Conservation (phyloP, 2,113 vertebrate species). For the Monopterus albus region DNA sequence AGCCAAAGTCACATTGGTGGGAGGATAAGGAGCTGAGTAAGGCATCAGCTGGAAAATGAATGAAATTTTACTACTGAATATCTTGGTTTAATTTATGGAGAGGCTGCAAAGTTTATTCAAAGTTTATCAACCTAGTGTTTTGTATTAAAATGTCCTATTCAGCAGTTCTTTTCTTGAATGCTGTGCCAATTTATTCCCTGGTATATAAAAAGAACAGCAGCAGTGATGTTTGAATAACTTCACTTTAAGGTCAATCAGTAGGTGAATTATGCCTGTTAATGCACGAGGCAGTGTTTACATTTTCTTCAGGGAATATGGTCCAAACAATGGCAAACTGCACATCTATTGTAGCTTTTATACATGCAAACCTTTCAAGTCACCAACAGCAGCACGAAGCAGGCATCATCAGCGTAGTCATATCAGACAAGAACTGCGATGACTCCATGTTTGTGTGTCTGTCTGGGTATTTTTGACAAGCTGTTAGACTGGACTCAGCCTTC, state of each 20-base stretch:
- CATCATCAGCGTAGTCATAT: constrained; percentile 21
- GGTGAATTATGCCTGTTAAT: not conserved
- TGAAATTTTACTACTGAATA: constrained; percentile 25
- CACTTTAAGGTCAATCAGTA: constrained; percentile 22
- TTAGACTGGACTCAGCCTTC: constrained; percentile 17
- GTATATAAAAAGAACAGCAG: not conserved
- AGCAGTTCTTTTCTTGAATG: constrained; percentile 1
- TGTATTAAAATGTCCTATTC: not conserved
- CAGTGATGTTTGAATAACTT: not conserved
- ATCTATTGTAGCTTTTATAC: constrained; percentile 1
- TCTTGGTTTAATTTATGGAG: constrained; percentile 37
- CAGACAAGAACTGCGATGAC: constrained; percentile 22
- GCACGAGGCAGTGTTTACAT: constrained; percentile 7
- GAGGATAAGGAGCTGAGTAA: not conserved
- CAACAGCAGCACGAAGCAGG: constrained; percentile 42
- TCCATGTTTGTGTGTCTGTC: constrained; percentile 6
- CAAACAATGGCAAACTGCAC: constrained; percentile 5
- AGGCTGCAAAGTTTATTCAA: constrained; percentile 26
- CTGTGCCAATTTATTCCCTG: not conserved
- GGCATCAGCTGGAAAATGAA: no score
- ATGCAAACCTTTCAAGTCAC: constrained; percentile 29
- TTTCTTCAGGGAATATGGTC: constrained; percentile 14
- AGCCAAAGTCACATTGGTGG: constrained; percentile 15
- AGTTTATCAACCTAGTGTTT: constrained; percentile 1
- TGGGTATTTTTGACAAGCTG: constrained; percentile 22